Evolutionary conservation across 2,888 invertebrate species (phyloP), one percentile per base, ranked within the genome.

Genomic region (Megastigmus dorsalis): DNA sequence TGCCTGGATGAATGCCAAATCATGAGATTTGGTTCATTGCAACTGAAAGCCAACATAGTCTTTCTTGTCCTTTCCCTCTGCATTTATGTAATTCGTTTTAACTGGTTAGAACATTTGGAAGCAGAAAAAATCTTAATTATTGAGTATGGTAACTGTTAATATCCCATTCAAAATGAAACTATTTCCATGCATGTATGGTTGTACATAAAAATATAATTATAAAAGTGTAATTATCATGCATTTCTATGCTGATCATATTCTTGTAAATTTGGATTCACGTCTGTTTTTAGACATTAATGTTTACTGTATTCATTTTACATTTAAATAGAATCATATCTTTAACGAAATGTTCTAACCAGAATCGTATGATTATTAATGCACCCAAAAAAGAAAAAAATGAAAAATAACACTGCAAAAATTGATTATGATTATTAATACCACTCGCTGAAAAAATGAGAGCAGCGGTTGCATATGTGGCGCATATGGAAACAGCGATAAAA

Each of bases 401-500:
- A 18, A 63, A 68, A n/a, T 43, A 70, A 76, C 68, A 69, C 59
- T 72, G 69, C 68, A 76, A 76, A 69, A 72, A 69, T 76, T 69
- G 68, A 72, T 76, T 69, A 76, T 72, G 68, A 75, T 68, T 78
- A 77, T 74, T 74, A 75, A 78, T 77, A 75, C 74, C 77, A 73
- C 76, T 74, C 69, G 75, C 69, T 73, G 65, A 73, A 79, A 79
- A 75, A 71, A 79, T 74, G 78, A 79, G 82, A 80, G 79, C 79
- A 80, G 82, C 81, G 76, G 79, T 81, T 81, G 82, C 79, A 80
- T 70, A 70, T 72, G 76, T 76, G 77, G 76, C 79, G 79, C 77
- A 81, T 82, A 82, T 80, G 80, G 79, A 82, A 82, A 83, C 80
- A 82, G 83, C 82, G 80, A 83, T 78, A 77, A 62, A 85, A 85